A percentile compares a stretch with the other conserved stretches of the same genome.
phyloP scores from a whole-genome alignment of 2,888 invertebrate genomes.

The Leucozona laternaria region DNA sequence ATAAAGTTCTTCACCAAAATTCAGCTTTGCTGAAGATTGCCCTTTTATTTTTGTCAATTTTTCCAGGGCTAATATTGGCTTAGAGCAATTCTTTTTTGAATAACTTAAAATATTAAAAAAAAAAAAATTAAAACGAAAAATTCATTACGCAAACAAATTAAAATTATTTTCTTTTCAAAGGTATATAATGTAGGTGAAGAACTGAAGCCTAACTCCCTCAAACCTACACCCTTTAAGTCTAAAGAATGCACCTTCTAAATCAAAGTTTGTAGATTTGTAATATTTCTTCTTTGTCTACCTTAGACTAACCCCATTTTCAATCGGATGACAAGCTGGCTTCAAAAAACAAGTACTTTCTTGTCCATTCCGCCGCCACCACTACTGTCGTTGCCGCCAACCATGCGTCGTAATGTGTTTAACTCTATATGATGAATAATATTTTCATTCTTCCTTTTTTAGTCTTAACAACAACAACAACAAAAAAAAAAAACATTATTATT shows the following conservation, averaged over 20 bases:
- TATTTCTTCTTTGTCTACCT: slow-evolving; percentile 29
- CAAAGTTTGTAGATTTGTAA: slow-evolving; percentile 41
- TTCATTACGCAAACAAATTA: no score
- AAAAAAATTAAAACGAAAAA: neutral
- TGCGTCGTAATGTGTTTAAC: neutral
- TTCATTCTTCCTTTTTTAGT: slow-evolving; percentile 33
- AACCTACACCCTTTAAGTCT: neutral
- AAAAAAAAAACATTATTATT: slow-evolving; percentile 74
- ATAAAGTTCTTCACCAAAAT: no score
- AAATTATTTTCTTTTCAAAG: no score
- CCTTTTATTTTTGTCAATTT: no score
- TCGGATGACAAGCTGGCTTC: slow-evolving; percentile 50
- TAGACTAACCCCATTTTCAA: slow-evolving; percentile 60
- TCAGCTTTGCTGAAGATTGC: no score
- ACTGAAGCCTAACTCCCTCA: neutral
- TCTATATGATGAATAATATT: slow-evolving; percentile 54
- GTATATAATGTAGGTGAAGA: neutral
- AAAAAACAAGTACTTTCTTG: slow-evolving; percentile 12
- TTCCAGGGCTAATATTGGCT: no score
- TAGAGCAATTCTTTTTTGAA: neutral
- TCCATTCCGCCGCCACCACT: neutral
- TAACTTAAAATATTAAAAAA: neutral
- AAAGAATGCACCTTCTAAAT: slow-evolving; percentile 29
- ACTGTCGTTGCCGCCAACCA: neutral
- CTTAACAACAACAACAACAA: slow-evolving; percentile 23